Evolutionary conservation across 2,797 vertebrate genomes (phyloP).

Genomic region (Fistularia commersonii): DNA sequence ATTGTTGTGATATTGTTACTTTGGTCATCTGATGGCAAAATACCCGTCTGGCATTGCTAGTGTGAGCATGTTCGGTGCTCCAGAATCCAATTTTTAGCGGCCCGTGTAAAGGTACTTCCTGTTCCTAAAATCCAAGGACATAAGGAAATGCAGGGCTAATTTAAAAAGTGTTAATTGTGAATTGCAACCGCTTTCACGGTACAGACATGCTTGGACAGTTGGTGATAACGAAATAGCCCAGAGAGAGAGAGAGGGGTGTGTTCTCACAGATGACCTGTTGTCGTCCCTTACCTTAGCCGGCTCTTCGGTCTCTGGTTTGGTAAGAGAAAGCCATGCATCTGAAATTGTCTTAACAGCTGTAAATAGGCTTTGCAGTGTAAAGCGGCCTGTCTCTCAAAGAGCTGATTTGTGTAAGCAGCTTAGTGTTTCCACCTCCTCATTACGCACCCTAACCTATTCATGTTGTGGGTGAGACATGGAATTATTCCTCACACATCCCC

Average conservation of each 20-base stretch:
- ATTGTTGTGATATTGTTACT: too few relatives aligned
- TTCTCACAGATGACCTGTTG: conserved; percentile 29
- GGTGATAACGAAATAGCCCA: neutral
- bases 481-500: conserved; percentile 53
- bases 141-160: too few relatives aligned
- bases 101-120: too few relatives aligned
- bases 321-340: conserved; percentile 41
- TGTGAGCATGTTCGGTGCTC: too few relatives aligned
- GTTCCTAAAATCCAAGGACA: too few relatives aligned
- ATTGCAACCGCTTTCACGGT: too few relatives aligned
- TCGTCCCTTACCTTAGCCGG: conserved; percentile 23
- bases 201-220: too few relatives aligned
- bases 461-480: conserved; percentile 50
- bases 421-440: conserved; percentile 74
- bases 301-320: conserved; percentile 25
- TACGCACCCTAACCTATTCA: conserved; percentile 66
- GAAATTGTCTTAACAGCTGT: conserved; percentile 67
- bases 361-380: conserved; percentile 70
- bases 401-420: conserved; percentile 74
- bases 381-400: conserved; percentile 65
- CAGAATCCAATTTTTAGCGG: too few relatives aligned
- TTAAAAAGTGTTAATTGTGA: too few relatives aligned
- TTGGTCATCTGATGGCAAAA: too few relatives aligned
- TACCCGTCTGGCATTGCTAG: too few relatives aligned
- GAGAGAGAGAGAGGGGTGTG: neutral